Percentiles rank a stretch among this genome's conserved stretches.
These are phyloP conservation scores for Tridacna gigas DNA, from an alignment of 2,888 invertebrate genomes.

Conservation along the genomic window DNA sequence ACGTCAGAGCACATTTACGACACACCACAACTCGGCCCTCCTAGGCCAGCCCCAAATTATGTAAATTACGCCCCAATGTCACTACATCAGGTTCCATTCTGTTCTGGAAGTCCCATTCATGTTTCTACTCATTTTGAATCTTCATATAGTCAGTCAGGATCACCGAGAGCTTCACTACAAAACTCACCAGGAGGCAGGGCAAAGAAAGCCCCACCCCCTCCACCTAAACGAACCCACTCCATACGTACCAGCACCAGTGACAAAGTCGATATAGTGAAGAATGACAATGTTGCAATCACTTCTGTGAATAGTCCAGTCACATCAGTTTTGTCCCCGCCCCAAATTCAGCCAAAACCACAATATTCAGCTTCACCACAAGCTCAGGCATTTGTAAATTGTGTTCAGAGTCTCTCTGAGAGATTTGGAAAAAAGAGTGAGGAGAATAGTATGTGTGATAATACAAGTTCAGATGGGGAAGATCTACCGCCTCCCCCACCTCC, in stretches of 20 bases:
- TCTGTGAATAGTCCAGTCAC: constrained; percentile 23
- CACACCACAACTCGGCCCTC: constrained; percentile 70
- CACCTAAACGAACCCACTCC: constrained; percentile 86
- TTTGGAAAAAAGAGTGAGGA: constrained; percentile 81
- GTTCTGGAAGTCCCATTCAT: constrained; percentile 62
- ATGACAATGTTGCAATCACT: neutral
- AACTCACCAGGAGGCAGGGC: constrained; percentile 63
- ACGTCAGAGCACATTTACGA: constrained; percentile 78
- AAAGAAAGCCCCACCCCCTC: constrained; percentile 85
- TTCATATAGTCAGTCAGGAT: constrained; percentile 62
- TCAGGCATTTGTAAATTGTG: constrained; percentile 84
- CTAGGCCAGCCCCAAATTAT: constrained; percentile 62
- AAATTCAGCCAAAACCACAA: constrained; percentile 65
- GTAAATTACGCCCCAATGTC: constrained; percentile 67
- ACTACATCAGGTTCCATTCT: constrained; percentile 55
- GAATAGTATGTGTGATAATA: constrained; percentile 73
- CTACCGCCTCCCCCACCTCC: constrained; percentile 82
- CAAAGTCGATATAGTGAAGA: constrained; percentile 13
- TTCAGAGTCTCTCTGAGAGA: constrained; percentile 79
- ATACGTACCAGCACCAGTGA: constrained; percentile 70
- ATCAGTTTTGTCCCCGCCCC: constrained; percentile 60
- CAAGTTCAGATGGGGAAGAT: constrained; percentile 81
- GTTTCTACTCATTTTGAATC: constrained; percentile 69
- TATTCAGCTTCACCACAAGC: constrained; percentile 69
- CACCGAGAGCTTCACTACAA: constrained; percentile 64